Conservation (phyloP, 2,888 invertebrate genomes). For the Trachelus iudaicus region DNA sequence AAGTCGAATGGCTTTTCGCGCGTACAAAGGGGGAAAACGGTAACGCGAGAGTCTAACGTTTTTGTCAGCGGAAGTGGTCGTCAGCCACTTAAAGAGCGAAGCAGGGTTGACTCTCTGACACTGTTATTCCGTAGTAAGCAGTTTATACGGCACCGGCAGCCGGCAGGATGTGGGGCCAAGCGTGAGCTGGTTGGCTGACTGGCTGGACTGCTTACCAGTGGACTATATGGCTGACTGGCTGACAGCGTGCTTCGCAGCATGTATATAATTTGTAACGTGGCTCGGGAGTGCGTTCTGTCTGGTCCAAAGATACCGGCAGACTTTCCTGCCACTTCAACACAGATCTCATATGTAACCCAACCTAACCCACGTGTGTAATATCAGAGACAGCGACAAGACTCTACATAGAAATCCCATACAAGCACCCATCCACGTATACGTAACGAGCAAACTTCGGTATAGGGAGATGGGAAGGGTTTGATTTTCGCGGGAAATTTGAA, state of each 20-base stretch:
- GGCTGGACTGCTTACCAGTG: not conserved
- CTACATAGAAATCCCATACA: not conserved
- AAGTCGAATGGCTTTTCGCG: too few relatives aligned
- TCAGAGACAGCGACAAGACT: not conserved
- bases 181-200: not conserved
- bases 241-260: not conserved
- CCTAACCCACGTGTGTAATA: not conserved
- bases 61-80: constrained; percentile 42
- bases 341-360: not conserved
- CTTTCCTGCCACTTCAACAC: not conserved
- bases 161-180: not conserved
- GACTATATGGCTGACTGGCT: not conserved
- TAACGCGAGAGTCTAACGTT: constrained; percentile 35
- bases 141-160: constrained; percentile 7
- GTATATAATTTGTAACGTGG: not conserved
- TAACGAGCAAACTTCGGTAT: not conserved
- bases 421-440: not conserved
- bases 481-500: not conserved
- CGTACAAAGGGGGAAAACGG: constrained; percentile 32
- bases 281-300: not conserved
- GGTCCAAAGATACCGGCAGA: not conserved
- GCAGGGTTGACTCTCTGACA: constrained; percentile 27
- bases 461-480: not conserved
- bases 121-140: constrained; percentile 31
- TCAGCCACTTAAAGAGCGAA: constrained; percentile 33